A percentile compares a stretch with the other conserved stretches of the same genome.
phyloP scores from a whole-genome alignment of 1,140 invertebrate genomes.

The Drosophila sp. region DNA sequence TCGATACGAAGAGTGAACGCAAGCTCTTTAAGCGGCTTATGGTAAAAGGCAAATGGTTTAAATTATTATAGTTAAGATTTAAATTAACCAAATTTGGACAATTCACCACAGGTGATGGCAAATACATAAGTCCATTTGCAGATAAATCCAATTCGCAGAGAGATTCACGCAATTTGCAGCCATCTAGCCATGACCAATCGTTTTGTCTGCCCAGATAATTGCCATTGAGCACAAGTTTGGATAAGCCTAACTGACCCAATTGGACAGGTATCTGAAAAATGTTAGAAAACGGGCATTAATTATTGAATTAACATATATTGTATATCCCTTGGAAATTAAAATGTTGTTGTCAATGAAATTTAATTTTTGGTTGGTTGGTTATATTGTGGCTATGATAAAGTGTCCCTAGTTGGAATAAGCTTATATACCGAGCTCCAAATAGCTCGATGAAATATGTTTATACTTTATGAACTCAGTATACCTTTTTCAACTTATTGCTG shows the following conservation, averaged over 20 bases:
- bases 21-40: constrained; percentile 86
- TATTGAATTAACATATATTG: too few relatives aligned
- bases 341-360: too few relatives aligned
- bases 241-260: constrained; percentile 87
- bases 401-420: too few relatives aligned
- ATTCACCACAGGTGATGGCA: constrained; percentile 80
- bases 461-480: neutral
- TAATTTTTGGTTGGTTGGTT: too few relatives aligned
- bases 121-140: constrained; percentile 66
- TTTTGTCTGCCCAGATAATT: constrained; percentile 87
- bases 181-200: constrained; percentile 88
- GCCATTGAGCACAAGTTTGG: constrained; percentile 88
- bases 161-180: constrained; percentile 77
- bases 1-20: constrained; percentile 80
- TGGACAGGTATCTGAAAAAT: constrained; percentile 86
- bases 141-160: constrained; percentile 71
- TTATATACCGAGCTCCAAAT: too few relatives aligned
- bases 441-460: too few relatives aligned
- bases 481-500: constrained; percentile 88
- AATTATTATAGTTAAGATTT: constrained; percentile 86
- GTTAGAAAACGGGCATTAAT: neutral
- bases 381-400: too few relatives aligned
- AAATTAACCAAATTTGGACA: constrained; percentile 84
- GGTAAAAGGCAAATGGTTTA: constrained; percentile 85
- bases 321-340: too few relatives aligned